These are phyloP conservation scores for Hestina assimilis DNA, from an alignment of 1,140 invertebrate genomes.

Conservation along the genomic window DNA sequence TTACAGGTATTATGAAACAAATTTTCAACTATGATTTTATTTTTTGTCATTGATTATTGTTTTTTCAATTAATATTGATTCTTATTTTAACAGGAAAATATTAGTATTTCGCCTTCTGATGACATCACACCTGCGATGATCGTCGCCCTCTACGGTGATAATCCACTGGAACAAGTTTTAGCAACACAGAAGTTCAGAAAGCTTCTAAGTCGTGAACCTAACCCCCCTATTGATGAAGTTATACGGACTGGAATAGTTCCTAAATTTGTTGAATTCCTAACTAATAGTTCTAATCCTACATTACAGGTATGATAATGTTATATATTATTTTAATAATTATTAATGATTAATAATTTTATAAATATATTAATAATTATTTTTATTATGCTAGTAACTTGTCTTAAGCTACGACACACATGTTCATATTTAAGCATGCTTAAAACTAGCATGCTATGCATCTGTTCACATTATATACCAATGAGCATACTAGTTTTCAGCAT, in stretches of 20 bases:
- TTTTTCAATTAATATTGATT: background rate
- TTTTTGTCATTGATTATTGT: background rate
- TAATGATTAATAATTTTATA: too few species aligned
- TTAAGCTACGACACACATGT: too few species aligned
- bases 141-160: constrained; percentile 88
- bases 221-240: constrained; percentile 99
- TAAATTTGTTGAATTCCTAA: constrained; percentile 96
- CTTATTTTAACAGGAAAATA: constrained; percentile 51
- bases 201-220: constrained; percentile 95
- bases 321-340: background rate
- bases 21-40: background rate
- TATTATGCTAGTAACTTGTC: too few species aligned
- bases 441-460: too few species aligned
- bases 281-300: constrained; percentile 89
- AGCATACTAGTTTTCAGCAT: too few species aligned
- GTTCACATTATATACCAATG: too few species aligned
- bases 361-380: too few species aligned
- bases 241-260: constrained; percentile 97
- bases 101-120: constrained; percentile 53
- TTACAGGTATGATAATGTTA: constrained; percentile 83
- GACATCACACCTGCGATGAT: constrained; percentile 89
- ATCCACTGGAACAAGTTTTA: constrained; percentile 88
- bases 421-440: too few species aligned
- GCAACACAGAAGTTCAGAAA: constrained; percentile 98
- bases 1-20: constrained; percentile 42